Evolutionary conservation across 2,888 invertebrate species (phyloP), one percentile per base, ranked within the genome.

Genomic region (Endotricha flammealis): DNA sequence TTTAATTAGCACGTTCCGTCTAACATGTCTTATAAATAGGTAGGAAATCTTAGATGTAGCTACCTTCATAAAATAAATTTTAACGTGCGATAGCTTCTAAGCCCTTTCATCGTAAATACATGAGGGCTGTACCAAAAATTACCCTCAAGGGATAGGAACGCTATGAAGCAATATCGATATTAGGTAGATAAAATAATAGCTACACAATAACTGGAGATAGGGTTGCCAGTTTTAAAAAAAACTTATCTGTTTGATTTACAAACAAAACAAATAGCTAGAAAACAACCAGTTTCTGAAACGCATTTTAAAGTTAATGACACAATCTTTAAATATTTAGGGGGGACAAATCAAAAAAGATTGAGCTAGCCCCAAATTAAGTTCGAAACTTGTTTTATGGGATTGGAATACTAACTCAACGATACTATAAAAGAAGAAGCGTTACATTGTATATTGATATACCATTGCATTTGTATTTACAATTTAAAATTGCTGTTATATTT

Each of bases 11-110:
- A 3, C 20, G 20, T n/a, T 3, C 20, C 3, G 20, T 20, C 6
- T 6, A 4, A 20, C 7, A 3, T 20, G n/a, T 20, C 7, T 20
- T 20, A 20, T 20, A 20, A 20, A 20, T 6, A 20, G 20, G 4
- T 2, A 6, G 6, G 20, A 20, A 20, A 20, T 20, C 20, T 20
- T 20, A n/a, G n/a, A n/a, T n/a, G n/a, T n/a, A n/a, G n/a, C n/a
- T n/a, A 20, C 20, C 20, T 20, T 6, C 50, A 50, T 61, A 58
- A 58, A 57, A 72, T 74, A 75, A 76, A 74, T 68, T 72, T 64
- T 53, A 63, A 58, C 57, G 57, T 57, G 48, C 66, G 72, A 78
- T 78, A 75, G 68, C 75, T 71, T 67, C 59, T 68, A 64, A 72
- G 69, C 65, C 57, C 49, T 50, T 51, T 51, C 62, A 57, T 69